Percentiles rank a stretch among this genome's conserved stretches.
These are phyloP conservation scores for Anas acuta DNA, from an alignment of 2,797 vertebrate species.

Conservation along the genomic window DNA sequence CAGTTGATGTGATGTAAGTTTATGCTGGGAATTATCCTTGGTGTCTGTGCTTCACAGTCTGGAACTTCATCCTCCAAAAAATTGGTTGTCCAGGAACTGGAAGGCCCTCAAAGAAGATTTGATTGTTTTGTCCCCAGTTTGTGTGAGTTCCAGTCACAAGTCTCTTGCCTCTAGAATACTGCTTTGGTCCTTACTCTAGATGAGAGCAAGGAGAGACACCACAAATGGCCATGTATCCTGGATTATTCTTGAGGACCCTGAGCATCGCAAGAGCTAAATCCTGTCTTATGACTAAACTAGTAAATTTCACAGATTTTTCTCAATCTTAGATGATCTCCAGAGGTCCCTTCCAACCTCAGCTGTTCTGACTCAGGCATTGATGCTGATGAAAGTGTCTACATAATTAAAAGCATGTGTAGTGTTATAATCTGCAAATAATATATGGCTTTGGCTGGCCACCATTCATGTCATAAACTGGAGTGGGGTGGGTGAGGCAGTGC, in stretches of 20 bases:
- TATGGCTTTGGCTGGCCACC: not conserved
- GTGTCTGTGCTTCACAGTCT: not conserved
- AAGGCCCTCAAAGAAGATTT: not conserved
- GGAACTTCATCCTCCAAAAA: not conserved
- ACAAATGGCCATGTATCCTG: not conserved
- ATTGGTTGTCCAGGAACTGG: not conserved
- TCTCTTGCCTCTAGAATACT: not conserved
- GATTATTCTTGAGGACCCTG: not conserved
- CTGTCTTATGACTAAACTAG: not conserved
- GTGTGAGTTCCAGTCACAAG: not conserved
- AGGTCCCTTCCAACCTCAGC: not conserved
- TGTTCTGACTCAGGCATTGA: not conserved
- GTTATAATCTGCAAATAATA: not conserved
- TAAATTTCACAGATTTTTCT: not conserved
- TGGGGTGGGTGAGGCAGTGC: not conserved
- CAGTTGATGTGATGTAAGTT: rapidly evolving
- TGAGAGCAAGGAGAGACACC: not conserved
- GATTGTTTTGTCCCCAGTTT: not conserved
- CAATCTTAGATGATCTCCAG: rapidly evolving
- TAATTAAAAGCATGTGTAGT: not conserved
- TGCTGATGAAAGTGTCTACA: not conserved
- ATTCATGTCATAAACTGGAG: not conserved
- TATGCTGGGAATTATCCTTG: not conserved
- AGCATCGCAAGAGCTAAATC: not conserved
- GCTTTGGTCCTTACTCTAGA: rapidly evolving